These are phyloP conservation scores for Silvanus unidentatus DNA, from an alignment of 2,888 invertebrate genomes.

Conservation along the genomic window DNA sequence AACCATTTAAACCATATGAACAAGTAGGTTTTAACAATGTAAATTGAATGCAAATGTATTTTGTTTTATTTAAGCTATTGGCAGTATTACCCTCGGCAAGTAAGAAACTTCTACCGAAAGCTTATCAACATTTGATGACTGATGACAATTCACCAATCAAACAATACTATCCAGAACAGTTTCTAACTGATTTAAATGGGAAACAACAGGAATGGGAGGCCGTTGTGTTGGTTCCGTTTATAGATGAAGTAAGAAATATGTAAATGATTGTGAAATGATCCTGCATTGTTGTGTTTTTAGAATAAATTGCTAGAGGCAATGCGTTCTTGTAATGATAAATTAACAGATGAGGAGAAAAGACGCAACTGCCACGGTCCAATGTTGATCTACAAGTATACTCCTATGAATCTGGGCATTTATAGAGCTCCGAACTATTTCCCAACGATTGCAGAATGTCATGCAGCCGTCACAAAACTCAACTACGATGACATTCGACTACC, in stretches of 20 bases:
- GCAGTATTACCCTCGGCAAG: constrained; percentile 87
- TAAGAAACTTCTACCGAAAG: constrained; percentile 66
- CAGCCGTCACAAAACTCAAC: constrained; percentile 48
- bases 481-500: constrained; percentile 57
- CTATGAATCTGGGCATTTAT: constrained; percentile 54
- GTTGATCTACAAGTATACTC: constrained; percentile 66
- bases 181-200: constrained; percentile 92
- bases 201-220: constrained; percentile 97
- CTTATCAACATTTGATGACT: constrained; percentile 75
- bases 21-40: constrained; percentile 51
- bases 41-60: background rate
- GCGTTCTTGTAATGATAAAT: constrained; percentile 57
- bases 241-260: constrained; percentile 64
- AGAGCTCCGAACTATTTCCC: constrained; percentile 60
- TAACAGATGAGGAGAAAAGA: constrained; percentile 63
- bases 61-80: constrained; percentile 53
- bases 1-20: constrained; percentile 89
- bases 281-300: constrained; percentile 37
- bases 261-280: no score
- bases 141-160: constrained; percentile 73
- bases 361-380: constrained; percentile 86
- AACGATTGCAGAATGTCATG: constrained; percentile 53
- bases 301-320: constrained; percentile 68
- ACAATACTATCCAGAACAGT: constrained; percentile 85
- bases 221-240: constrained; percentile 88